Evolutionary conservation across 23 tunicate genomes (phyloP).

Genomic region (Corella eumyota): DNA sequence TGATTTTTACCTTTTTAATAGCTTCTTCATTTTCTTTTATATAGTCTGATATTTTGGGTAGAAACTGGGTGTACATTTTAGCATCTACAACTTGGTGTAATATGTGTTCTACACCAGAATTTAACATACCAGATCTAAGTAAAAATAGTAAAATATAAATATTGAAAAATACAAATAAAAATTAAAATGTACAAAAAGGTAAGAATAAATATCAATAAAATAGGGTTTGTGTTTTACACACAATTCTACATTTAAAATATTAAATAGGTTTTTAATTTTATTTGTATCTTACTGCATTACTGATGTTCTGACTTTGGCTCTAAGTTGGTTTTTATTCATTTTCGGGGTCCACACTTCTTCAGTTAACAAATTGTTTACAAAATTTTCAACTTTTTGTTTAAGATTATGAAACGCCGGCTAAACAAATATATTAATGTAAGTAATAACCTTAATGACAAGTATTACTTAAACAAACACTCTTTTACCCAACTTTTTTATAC

Average conservation of each 20-base stretch:
- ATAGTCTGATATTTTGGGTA: conserved; percentile 63
- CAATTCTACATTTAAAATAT: no score
- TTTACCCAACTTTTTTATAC: no score
- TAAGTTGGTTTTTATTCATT: conserved; percentile 67
- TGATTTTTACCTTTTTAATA: conserved; percentile 23
- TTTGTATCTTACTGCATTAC: conserved; percentile 64
- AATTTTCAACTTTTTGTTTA: conserved; percentile 61
- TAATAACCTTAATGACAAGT: no score
- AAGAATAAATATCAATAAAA: conserved; percentile 1
- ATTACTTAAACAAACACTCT: no score
- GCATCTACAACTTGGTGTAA: conserved; percentile 77
- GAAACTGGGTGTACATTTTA: conserved; percentile 62
- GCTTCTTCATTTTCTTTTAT: conserved; percentile 48
- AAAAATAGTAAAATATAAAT: background rate
- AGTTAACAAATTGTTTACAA: conserved; percentile 41
- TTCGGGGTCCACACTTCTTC: conserved; percentile 60
- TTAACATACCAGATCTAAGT: conserved; percentile 80
- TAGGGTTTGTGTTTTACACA: background rate
- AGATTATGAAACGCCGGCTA: conserved; percentile 83
- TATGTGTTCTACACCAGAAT: conserved; percentile 64
- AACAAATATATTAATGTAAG: background rate
- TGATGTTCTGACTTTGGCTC: conserved; percentile 67
- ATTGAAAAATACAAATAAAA: background rate
- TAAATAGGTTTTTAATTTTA: no score
- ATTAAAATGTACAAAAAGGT: background rate